A percentile compares a stretch with the other conserved stretches of the same genome.
These are phyloP conservation scores for Drosophila anomalipes DNA, from an alignment of 2,888 invertebrate species.

Conservation along the genomic window DNA sequence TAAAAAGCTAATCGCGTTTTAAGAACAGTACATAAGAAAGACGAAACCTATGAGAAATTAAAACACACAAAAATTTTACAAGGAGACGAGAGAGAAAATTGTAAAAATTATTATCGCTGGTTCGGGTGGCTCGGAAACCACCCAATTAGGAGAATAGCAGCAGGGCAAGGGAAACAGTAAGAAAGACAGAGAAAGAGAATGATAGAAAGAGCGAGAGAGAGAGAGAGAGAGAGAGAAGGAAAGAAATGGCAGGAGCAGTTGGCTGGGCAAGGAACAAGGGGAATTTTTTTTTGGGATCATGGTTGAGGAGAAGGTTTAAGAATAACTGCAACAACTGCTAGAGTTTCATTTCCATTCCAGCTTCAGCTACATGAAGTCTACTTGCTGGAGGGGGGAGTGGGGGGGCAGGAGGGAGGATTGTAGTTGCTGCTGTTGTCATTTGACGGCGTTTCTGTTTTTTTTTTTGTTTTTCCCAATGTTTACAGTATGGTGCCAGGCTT, in stretches of 20 bases:
- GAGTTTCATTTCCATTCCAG: slow-evolving; percentile 39
- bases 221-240: neutral
- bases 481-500: slow-evolving; percentile 86
- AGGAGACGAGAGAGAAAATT: slow-evolving; percentile 24
- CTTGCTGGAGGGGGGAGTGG: neutral
- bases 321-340: slow-evolving; percentile 32
- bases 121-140: slow-evolving; percentile 20
- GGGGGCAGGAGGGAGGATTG: neutral
- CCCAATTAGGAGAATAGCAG: slow-evolving; percentile 44
- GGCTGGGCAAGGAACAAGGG: slow-evolving; percentile 42
- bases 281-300: neutral
- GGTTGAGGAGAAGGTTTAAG: neutral
- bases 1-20: slow-evolving; percentile 73
- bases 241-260: slow-evolving; percentile 28
- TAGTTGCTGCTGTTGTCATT: slow-evolving; percentile 40
- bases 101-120: slow-evolving; percentile 49
- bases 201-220: neutral
- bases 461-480: slow-evolving; percentile 11
- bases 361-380: slow-evolving; percentile 8
- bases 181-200: neutral
- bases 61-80: slow-evolving; percentile 30
- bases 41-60: slow-evolving; percentile 17
- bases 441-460: slow-evolving; percentile 12
- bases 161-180: neutral
- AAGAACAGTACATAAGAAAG: slow-evolving; percentile 37